A percentile compares a stretch with the other conserved stretches of the same genome.
Conservation (phyloP, 2,888 invertebrate species). For the Lasioglossum villosulum region DNA sequence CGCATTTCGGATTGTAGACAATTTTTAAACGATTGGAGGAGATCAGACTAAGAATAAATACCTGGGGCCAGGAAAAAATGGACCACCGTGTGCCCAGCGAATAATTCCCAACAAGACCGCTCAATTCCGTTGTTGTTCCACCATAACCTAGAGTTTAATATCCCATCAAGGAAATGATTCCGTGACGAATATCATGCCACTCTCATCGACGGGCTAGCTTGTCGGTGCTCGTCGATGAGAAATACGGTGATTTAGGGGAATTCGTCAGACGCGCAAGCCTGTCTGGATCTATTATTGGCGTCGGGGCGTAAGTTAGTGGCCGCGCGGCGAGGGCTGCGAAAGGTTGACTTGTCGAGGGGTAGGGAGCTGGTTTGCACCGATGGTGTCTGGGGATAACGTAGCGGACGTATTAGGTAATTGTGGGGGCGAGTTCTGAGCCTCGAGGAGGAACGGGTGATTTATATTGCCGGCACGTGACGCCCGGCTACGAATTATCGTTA, state of each 20-base stretch:
- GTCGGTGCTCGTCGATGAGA: slow-evolving; percentile 46
- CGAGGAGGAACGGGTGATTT: slow-evolving; percentile 76
- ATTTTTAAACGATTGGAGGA: too few relatives aligned
- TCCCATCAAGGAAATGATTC: slow-evolving; percentile 52
- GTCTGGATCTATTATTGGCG: slow-evolving; percentile 76
- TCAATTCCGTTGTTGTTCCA: slow-evolving; percentile 26
- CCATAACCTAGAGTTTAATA: slow-evolving; percentile 16
- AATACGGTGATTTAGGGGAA: slow-evolving; percentile 69
- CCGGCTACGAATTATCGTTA: slow-evolving; percentile 81
- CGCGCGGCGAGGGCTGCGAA: slow-evolving; percentile 55
- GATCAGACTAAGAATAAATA: too few relatives aligned
- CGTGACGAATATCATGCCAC: slow-evolving; percentile 41
- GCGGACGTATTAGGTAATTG: slow-evolving; percentile 81
- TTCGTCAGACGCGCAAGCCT: slow-evolving; percentile 65
- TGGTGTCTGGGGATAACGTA: slow-evolving; percentile 77
- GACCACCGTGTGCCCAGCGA: neutral
- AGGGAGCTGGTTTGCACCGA: slow-evolving; percentile 65
- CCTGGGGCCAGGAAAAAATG: neutral
- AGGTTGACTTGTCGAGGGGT: slow-evolving; percentile 35
- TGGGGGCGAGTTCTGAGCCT: slow-evolving; percentile 71
- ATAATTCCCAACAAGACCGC: neutral
- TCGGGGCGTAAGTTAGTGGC: slow-evolving; percentile 74
- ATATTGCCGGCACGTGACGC: slow-evolving; percentile 82
- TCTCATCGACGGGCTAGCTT: slow-evolving; percentile 1
- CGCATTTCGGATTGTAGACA: too few relatives aligned